Percentiles rank a stretch among this genome's conserved stretches.
These are phyloP conservation scores for Tringa solitaria DNA, from an alignment of 2,113 vertebrate genomes.

Conservation along the genomic window DNA sequence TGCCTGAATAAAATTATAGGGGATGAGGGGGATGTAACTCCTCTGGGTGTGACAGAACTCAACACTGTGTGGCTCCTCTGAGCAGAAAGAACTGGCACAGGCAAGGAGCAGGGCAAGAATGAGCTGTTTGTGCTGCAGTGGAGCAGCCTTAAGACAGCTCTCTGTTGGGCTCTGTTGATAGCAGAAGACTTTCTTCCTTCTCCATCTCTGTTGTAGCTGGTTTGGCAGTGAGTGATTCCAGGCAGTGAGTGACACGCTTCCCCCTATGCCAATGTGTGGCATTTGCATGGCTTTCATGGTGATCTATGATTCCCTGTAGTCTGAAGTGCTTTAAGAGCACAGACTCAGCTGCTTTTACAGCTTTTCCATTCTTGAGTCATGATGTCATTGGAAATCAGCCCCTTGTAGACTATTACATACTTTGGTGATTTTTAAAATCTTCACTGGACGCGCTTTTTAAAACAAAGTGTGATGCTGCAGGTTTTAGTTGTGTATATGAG, in stretches of 20 bases:
- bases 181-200: neutral
- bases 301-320: neutral
- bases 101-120: neutral
- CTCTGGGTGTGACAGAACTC: neutral
- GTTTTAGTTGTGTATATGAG: neutral
- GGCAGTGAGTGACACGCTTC: neutral
- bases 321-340: neutral
- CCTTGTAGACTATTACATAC: neutral
- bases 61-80: neutral
- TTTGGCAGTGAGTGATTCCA: neutral
- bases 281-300: neutral
- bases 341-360: neutral
- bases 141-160: neutral
- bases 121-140: neutral
- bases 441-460: fast-evolving
- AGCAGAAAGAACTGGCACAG: neutral
- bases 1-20: neutral
- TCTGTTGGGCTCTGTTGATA: neutral
- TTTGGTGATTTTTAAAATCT: neutral
- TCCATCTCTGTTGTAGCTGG: neutral
- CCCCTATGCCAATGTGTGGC: neutral
- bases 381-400: neutral
- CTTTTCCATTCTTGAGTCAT: neutral
- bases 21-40: fast-evolving
- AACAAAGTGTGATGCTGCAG: neutral